A percentile compares a stretch with the other conserved stretches of the same genome.
Conservation (phyloP, 2,113 vertebrate genomes). For the Erpornis zantholeuca region DNA sequence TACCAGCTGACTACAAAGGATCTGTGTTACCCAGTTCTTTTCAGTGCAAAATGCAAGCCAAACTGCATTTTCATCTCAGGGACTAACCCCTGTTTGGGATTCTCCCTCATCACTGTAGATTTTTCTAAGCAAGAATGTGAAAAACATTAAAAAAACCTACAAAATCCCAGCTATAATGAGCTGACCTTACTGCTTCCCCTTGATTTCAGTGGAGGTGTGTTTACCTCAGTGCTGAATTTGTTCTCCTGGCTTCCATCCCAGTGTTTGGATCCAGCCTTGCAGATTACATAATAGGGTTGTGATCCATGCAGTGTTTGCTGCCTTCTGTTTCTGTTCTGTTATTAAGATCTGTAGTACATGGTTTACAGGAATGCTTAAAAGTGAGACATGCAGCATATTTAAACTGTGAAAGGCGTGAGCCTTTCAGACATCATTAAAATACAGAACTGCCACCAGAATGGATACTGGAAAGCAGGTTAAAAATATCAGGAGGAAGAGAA, state of each 20-base stretch:
- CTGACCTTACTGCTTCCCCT: not conserved
- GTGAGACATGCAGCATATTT: not conserved
- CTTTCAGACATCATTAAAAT: not conserved
- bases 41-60: not conserved
- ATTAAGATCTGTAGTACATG: not conserved
- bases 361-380: not conserved
- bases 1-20: not conserved
- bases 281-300: not conserved
- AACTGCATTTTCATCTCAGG: not conserved
- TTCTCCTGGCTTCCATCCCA: slow-evolving; percentile 14
- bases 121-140: not conserved
- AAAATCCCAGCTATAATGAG: not conserved
- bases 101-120: not conserved
- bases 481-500: not conserved
- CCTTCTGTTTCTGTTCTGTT: slow-evolving; percentile 4
- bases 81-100: not conserved
- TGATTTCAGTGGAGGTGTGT: slow-evolving; percentile 22
- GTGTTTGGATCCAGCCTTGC: not conserved
- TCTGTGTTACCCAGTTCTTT: not conserved
- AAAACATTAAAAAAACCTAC: not conserved
- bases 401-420: not conserved
- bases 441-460: not conserved
- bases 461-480: not conserved
- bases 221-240: not conserved
- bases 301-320: not conserved